phyloP scores from a whole-genome alignment of 2,888 invertebrate genomes.

The Sesia bembeciformis region DNA sequence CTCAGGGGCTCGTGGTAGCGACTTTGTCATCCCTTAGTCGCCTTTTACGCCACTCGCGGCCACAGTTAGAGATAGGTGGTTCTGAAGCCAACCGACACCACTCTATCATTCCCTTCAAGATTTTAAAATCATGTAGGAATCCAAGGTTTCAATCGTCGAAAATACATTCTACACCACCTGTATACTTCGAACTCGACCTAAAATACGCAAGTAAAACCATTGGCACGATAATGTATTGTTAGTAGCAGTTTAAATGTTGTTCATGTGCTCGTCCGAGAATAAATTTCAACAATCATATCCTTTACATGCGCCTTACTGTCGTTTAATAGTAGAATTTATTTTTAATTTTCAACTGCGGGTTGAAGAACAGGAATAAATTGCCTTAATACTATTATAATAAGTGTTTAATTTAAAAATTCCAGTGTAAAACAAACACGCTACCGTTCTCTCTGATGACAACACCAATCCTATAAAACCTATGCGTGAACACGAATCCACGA shows the following conservation, averaged over 20 bases:
- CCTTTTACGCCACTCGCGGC: no score
- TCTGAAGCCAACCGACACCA: no score
- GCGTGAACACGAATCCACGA: neutral
- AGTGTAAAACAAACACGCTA: slow-evolving; percentile 5
- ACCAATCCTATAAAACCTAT: slow-evolving; percentile 10
- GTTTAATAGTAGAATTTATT: neutral
- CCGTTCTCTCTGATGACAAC: slow-evolving; percentile 10
- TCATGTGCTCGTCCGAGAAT: neutral
- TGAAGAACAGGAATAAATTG: neutral
- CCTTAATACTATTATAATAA: neutral
- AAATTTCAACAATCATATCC: neutral
- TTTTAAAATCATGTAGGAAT: no score
- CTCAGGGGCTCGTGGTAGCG: no score
- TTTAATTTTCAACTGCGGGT: neutral
- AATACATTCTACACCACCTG: no score
- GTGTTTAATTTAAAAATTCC: neutral
- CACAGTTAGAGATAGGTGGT: no score
- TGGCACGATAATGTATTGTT: neutral
- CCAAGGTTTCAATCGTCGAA: no score
- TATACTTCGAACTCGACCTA: no score
- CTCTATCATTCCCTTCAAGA: no score
- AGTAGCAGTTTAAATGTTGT: neutral
- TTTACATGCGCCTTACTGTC: neutral
- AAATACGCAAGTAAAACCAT: no score
- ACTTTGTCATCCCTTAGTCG: no score